Evolutionary conservation across 2,113 vertebrate genomes (phyloP).

Genomic region (Colaptes auratus): DNA sequence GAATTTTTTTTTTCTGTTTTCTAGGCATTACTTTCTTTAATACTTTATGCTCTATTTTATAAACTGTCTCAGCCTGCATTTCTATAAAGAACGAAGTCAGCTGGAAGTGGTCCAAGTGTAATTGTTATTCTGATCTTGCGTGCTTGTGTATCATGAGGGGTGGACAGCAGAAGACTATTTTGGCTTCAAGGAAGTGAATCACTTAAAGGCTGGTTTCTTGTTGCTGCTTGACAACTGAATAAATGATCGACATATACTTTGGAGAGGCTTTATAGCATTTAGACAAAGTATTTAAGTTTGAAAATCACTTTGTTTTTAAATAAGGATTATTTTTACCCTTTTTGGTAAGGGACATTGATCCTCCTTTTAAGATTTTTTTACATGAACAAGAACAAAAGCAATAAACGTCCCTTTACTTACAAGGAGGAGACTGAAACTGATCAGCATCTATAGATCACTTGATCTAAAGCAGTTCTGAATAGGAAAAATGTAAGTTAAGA

Average conservation of each 20-base stretch:
- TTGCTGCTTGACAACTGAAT: background rate
- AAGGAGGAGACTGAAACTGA: background rate
- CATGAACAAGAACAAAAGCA: background rate
- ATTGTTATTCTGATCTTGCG: background rate
- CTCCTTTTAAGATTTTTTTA: background rate
- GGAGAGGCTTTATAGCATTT: background rate
- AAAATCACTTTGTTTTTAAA: background rate
- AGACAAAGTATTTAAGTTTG: background rate
- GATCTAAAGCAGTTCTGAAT: background rate
- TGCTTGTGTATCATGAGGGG: background rate
- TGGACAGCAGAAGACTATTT: background rate
- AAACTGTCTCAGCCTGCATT: background rate
- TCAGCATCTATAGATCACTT: background rate
- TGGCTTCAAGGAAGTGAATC: background rate
- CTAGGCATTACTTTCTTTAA: background rate
- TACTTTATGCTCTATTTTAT: background rate
- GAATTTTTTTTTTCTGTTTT: background rate
- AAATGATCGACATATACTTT: background rate
- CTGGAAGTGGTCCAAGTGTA: background rate
- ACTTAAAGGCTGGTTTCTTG: background rate
- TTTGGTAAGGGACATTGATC: rapidly evolving
- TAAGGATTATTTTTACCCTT: background rate
- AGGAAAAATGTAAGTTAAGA: background rate
- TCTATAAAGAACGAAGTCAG: background rate
- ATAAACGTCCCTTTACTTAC: rapidly evolving